Conservation (phyloP, 2,888 invertebrate genomes). For the Ornithoptera priamus region DNA sequence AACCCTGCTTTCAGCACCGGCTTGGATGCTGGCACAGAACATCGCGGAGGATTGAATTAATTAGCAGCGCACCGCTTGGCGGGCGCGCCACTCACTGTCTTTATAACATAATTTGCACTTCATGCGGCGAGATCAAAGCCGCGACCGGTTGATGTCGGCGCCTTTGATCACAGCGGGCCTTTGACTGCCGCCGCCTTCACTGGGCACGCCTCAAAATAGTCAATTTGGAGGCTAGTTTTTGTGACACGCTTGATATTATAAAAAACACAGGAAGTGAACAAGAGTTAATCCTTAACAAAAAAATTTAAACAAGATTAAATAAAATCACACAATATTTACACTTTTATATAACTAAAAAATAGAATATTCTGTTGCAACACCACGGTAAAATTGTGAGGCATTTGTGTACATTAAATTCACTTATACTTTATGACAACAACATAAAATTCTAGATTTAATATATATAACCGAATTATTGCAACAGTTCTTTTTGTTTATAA, state of each 20-base stretch:
- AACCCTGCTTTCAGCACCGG: constrained; percentile 27
- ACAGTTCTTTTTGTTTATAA: background rate
- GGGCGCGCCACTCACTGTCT: constrained; percentile 74
- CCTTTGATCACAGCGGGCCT: constrained; percentile 77
- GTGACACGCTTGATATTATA: constrained; percentile 35
- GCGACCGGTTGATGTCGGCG: constrained; percentile 70
- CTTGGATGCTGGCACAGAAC: constrained; percentile 34
- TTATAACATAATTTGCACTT: constrained; percentile 82
- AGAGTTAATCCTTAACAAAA: background rate
- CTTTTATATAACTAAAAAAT: too few relatives aligned
- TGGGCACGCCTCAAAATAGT: constrained; percentile 75
- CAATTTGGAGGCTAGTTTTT: constrained; percentile 72
- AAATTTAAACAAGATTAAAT: background rate
- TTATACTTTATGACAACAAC: background rate
- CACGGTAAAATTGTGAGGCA: too few relatives aligned
- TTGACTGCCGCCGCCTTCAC: constrained; percentile 74
- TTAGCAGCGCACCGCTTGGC: constrained; percentile 68
- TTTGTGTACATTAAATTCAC: too few relatives aligned
- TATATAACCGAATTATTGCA: background rate
- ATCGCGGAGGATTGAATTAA: constrained; percentile 68
- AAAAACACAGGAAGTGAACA: background rate
- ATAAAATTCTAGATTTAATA: background rate
- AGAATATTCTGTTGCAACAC: too few relatives aligned
- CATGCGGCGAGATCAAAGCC: constrained; percentile 77
- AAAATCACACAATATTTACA: background rate